phyloP scores from a whole-genome alignment of 2,797 vertebrate genomes.

The Glyptemys insculpta region DNA sequence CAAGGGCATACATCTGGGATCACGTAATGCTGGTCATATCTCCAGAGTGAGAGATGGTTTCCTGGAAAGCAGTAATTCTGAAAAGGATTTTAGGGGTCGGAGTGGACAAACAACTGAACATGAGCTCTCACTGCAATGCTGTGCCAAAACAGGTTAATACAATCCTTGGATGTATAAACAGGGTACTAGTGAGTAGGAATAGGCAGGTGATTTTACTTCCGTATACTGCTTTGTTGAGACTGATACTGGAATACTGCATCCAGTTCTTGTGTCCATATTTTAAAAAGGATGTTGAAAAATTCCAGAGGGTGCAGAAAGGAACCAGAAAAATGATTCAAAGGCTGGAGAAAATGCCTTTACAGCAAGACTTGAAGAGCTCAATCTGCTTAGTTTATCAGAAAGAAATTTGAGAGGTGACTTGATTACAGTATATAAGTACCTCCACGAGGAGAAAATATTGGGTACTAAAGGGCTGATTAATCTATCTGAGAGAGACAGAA shows the following conservation, averaged over 20 bases:
- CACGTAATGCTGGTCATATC: background rate
- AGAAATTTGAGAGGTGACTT: background rate
- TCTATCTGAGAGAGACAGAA: background rate
- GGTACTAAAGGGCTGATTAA: background rate
- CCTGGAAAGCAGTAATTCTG: background rate
- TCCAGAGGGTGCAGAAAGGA: background rate
- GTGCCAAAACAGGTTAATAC: background rate
- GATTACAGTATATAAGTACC: background rate
- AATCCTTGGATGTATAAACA: background rate
- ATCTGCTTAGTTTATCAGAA: background rate
- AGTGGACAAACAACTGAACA: background rate
- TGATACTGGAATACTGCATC: background rate
- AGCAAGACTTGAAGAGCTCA: background rate
- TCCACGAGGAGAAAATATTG: background rate
- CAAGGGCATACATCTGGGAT: background rate
- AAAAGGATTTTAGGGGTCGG: background rate
- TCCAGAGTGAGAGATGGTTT: background rate
- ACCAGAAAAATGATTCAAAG: background rate
- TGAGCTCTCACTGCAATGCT: background rate
- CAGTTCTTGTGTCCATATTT: background rate
- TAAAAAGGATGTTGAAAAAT: background rate
- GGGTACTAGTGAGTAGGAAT: background rate
- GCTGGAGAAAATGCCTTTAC: background rate
- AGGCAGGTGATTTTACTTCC: background rate
- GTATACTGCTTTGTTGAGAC: background rate